These are phyloP conservation scores for Phocides pigmalion DNA, from an alignment of 1,140 invertebrate species.

Conservation along the genomic window DNA sequence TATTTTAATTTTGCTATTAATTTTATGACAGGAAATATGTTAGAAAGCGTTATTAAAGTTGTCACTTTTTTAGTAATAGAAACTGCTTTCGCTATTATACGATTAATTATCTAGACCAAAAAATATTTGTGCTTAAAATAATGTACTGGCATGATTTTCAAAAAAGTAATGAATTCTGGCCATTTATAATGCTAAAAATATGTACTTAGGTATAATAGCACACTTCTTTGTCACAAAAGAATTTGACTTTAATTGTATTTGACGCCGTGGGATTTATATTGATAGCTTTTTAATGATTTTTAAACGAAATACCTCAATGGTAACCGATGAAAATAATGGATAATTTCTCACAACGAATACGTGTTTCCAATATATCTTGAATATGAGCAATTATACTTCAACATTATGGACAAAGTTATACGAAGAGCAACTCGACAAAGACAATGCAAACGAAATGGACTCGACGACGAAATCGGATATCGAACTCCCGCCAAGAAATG, in stretches of 20 bases:
- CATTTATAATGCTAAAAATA: too few relatives aligned
- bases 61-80: too few relatives aligned
- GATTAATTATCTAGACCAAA: too few relatives aligned
- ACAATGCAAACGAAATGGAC: background rate
- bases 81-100: too few relatives aligned
- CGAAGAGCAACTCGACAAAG: constrained; percentile 14
- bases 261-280: too few relatives aligned
- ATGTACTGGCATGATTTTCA: too few relatives aligned
- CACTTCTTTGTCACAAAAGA: too few relatives aligned
- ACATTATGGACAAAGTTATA: constrained; percentile 17
- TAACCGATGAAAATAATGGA: background rate
- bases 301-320: background rate
- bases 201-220: too few relatives aligned
- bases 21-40: background rate
- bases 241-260: too few relatives aligned
- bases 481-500: constrained; percentile 23
- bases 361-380: background rate
- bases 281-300: background rate
- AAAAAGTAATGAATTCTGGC: too few relatives aligned
- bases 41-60: too few relatives aligned
- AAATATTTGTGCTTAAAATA: too few relatives aligned
- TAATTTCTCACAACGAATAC: background rate
- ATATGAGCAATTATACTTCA: constrained; percentile 8
- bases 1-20: background rate
- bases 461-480: constrained; percentile 21